Evolutionary conservation across 2,888 invertebrate species (phyloP).

Genomic region (Drosophila acutilabella): DNA sequence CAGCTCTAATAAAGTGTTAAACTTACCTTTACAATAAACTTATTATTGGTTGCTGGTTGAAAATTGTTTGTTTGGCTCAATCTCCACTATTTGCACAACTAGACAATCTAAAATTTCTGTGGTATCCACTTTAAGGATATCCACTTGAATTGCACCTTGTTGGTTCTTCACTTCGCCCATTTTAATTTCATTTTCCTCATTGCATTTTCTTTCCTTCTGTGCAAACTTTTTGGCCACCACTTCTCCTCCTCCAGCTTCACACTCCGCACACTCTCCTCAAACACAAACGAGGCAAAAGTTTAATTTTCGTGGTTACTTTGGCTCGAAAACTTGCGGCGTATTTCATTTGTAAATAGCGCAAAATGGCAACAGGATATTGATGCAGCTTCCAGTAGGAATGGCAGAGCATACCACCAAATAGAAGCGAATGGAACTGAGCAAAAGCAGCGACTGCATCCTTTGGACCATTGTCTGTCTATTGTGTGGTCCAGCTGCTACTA

Average conservation of each 20-base stretch:
- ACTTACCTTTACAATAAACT: conserved; percentile 2
- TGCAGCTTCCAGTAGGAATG: conserved; percentile 56
- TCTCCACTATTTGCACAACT: conserved; percentile 13
- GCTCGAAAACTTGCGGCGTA: conserved; percentile 78
- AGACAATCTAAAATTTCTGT: conserved; percentile 26
- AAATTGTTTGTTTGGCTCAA: conserved; percentile 7
- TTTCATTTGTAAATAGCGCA: conserved; percentile 78
- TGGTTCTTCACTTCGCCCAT: conserved; percentile 56
- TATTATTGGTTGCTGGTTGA: not conserved
- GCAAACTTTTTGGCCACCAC: conserved; percentile 57
- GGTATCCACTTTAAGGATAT: conserved; percentile 45
- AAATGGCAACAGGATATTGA: conserved; percentile 75
- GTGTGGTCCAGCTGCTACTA: conserved; percentile 31
- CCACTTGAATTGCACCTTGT: conserved; percentile 54
- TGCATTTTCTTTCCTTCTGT: conserved; percentile 53
- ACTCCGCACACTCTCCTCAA: conserved; percentile 16
- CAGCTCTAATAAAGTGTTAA: not conserved
- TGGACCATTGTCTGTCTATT: conserved; percentile 65
- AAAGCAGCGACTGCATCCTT: conserved; percentile 59
- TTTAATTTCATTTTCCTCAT: conserved; percentile 68
- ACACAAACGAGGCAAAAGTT: conserved; percentile 75
- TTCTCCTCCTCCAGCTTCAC: not conserved
- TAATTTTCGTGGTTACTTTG: conserved; percentile 75
- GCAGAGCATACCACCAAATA: conserved; percentile 14
- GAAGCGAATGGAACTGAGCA: conserved; percentile 4